Evolutionary conservation across 1,140 invertebrate genomes (phyloP).

Genomic region (Cotesia glomerata): DNA sequence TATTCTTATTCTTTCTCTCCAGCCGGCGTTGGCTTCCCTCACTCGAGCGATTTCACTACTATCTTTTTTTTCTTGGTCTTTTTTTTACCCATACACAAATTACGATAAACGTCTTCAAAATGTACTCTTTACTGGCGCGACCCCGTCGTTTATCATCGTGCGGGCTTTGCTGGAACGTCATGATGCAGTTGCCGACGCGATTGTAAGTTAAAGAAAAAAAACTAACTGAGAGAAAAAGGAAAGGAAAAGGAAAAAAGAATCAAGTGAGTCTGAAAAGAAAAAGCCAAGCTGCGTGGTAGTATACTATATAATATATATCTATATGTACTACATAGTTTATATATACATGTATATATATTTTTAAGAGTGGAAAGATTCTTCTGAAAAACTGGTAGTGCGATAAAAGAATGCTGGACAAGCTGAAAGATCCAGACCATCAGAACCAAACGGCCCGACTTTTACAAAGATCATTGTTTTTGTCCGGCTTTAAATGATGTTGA

Average conservation of each 20-base stretch:
- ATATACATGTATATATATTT: conserved; percentile 26
- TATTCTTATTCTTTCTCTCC: not conserved
- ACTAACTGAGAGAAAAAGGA: conserved; percentile 15
- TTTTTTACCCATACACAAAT: not conserved
- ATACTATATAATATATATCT: too few species aligned
- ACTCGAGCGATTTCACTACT: conserved; percentile 3
- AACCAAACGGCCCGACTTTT: conserved; percentile 14
- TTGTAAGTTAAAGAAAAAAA: not conserved
- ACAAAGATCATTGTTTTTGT: conserved; percentile 33
- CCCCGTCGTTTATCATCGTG: conserved; percentile 17
- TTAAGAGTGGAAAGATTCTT: conserved; percentile 37
- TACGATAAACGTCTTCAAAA: conserved; percentile 20
- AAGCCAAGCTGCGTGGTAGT: too few species aligned
- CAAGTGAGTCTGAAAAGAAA: too few species aligned
- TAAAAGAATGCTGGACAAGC: conserved; percentile 40
- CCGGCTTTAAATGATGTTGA: conserved; percentile 18
- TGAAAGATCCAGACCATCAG: not conserved
- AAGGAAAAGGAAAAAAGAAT: conserved; percentile 21
- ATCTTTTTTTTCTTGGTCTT: not conserved
- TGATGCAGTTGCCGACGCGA: not conserved
- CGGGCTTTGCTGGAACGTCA: not conserved
- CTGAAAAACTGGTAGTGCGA: conserved; percentile 48
- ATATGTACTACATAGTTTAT: not conserved
- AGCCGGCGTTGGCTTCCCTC: not conserved
- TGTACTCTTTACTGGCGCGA: conserved; percentile 13